Evolutionary conservation across 2,888 invertebrate genomes (phyloP), one percentile per base, ranked within the genome.

Genomic region (Leptinotarsa rubiginosa): DNA sequence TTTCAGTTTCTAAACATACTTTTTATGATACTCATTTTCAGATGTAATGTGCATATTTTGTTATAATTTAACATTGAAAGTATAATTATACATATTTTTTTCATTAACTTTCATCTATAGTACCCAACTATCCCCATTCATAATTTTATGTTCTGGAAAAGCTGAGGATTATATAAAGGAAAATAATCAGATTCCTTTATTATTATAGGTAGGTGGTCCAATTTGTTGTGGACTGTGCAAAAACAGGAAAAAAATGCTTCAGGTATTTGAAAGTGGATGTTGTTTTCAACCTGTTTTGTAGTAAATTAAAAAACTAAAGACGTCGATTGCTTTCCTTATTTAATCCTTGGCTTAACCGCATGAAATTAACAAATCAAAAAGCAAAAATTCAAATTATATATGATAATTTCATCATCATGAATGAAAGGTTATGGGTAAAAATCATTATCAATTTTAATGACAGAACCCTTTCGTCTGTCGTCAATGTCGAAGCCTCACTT

Each of bases 141-240:
- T 10, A 54, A 18, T 18, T 54, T n/a, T 10, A 7, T 56, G 22
- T 15, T 62, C 13, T 54, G 18, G 50, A 56, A 18, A 56, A 70
- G 70, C 73, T 47, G 66, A 75, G 75, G 72, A 75, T 73, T 75
- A 69, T 52, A n/a, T 74, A 70, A 62, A 49, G 69, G 69, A 72
- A 65, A 62, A 25, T 62, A 62, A 15, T n/a, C 25, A 41, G 41
- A 75, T 69, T 56, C 68, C 52, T 76, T 65, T 75, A 67, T 77
- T 69, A 71, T 82, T 81, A 72, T 78, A 82, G 82, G 73, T 75
- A 65, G 75, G 78, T 76, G 76, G 78, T 76, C 81, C 82, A 54
- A 81, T 81, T 59, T 82, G 82, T 80, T 83, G 83, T 77, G 80
- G 79, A 76, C 81, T 83, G 65, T 83, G 83, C 79, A 81, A 80